These are phyloP conservation scores for Coregonus sp. DNA, from an alignment of 2,797 vertebrate genomes.

Conservation along the genomic window DNA sequence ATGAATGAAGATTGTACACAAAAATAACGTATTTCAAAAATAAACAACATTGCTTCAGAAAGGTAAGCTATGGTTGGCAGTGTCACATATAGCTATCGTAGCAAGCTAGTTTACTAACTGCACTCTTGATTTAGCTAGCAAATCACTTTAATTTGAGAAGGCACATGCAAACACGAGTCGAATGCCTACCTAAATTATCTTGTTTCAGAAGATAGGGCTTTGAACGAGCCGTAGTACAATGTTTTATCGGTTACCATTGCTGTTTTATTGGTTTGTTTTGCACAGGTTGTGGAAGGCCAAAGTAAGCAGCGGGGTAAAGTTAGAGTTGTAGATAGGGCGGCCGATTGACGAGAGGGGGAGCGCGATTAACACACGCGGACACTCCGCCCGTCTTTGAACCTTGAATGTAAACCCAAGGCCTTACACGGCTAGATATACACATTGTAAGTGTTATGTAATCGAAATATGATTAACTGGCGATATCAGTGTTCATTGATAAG, in stretches of 20 bases:
- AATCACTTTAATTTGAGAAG: background rate
- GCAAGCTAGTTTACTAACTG: too few species aligned
- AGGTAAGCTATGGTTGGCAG: constrained; percentile 67
- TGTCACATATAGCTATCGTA: constrained; percentile 22
- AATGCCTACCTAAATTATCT: background rate
- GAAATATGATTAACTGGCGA: background rate
- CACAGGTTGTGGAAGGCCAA: constrained; percentile 28
- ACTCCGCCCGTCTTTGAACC: constrained; percentile 63
- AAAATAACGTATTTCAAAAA: constrained; percentile 55
- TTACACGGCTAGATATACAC: constrained; percentile 32
- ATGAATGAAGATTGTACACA: constrained; percentile 46
- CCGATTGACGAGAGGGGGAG: constrained; percentile 60
- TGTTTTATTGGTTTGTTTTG: constrained; percentile 12
- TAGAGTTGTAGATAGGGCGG: constrained; percentile 34
- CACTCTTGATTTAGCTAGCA: constrained; percentile 45
- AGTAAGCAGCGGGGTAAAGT: constrained; percentile 46
- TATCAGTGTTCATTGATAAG: background rate
- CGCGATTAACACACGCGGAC: constrained; percentile 56
- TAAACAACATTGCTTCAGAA: constrained; percentile 60
- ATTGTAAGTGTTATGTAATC: constrained; percentile 35
- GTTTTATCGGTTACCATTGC: background rate
- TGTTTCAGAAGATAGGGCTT: background rate
- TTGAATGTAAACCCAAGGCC: constrained; percentile 52
- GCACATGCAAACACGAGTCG: background rate
- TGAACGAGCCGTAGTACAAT: background rate